These are phyloP conservation scores for Eulemur rufifrons DNA, from an alignment of 2,113 vertebrate species.

Conservation along the genomic window DNA sequence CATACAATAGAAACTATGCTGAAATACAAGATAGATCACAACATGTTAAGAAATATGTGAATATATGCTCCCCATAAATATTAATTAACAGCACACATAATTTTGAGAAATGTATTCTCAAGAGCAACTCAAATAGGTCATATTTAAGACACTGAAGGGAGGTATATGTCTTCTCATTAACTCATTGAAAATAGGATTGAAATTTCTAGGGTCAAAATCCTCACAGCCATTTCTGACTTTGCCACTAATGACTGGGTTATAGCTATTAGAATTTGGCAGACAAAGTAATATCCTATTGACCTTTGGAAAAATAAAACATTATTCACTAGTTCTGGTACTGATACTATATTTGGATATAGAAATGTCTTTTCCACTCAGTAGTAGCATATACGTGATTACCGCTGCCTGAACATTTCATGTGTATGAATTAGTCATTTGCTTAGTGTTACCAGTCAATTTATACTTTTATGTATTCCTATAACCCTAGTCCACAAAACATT, in stretches of 20 bases:
- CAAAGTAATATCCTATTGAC: constrained; percentile 44
- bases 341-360: neutral
- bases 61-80: constrained; percentile 51
- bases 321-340: constrained; percentile 36
- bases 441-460: constrained; percentile 37
- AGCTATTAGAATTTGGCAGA: constrained; percentile 47
- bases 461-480: constrained; percentile 5
- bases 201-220: constrained; percentile 45
- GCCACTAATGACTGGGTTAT: neutral
- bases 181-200: constrained; percentile 29
- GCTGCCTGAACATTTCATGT: constrained; percentile 1
- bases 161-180: constrained; percentile 24
- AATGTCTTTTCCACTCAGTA: constrained; percentile 27
- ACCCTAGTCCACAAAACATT: constrained; percentile 32
- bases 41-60: constrained; percentile 48
- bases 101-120: constrained; percentile 57
- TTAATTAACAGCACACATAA: constrained; percentile 59
- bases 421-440: constrained; percentile 54
- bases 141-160: neutral
- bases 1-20: constrained; percentile 17
- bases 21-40: constrained; percentile 27
- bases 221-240: constrained; percentile 33
- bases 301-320: constrained; percentile 54
- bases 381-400: constrained; percentile 16
- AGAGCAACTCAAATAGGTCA: constrained; percentile 51